A percentile compares a stretch with the other conserved stretches of the same genome.
phyloP scores from a whole-genome alignment of 1,140 invertebrate genomes.

The Aphelenchoides fujianensis region DNA sequence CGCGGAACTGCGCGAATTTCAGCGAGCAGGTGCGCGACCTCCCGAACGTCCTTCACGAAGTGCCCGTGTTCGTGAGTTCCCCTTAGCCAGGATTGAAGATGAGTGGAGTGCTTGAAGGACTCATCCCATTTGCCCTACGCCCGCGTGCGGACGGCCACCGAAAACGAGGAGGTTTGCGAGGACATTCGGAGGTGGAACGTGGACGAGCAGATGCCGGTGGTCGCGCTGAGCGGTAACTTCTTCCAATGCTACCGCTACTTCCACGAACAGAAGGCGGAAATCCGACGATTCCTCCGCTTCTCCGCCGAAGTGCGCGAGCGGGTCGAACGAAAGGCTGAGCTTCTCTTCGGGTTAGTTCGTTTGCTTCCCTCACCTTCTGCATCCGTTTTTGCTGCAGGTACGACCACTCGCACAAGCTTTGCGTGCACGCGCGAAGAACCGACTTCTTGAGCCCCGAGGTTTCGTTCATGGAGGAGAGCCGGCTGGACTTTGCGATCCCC shows the following conservation, averaged over 20 bases:
- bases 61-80: background rate
- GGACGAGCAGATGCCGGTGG: background rate
- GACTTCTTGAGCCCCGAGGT: background rate
- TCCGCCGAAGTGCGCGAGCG: background rate
- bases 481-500: background rate
- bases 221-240: background rate
- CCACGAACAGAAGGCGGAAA: background rate
- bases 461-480: background rate
- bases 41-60: background rate
- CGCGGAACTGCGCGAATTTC: background rate
- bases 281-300: background rate
- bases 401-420: background rate
- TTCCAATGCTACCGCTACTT: background rate
- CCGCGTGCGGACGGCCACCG: background rate
- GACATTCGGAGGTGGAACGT: background rate
- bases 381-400: background rate
- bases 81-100: background rate
- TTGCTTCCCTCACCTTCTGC: background rate
- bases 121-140: background rate
- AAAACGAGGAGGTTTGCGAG: background rate
- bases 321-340: background rate
- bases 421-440: background rate
- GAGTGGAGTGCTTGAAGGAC: background rate
- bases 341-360: background rate
- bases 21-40: background rate